phyloP scores from a whole-genome alignment of 2,113 vertebrate species.

The Xerus inauris region DNA sequence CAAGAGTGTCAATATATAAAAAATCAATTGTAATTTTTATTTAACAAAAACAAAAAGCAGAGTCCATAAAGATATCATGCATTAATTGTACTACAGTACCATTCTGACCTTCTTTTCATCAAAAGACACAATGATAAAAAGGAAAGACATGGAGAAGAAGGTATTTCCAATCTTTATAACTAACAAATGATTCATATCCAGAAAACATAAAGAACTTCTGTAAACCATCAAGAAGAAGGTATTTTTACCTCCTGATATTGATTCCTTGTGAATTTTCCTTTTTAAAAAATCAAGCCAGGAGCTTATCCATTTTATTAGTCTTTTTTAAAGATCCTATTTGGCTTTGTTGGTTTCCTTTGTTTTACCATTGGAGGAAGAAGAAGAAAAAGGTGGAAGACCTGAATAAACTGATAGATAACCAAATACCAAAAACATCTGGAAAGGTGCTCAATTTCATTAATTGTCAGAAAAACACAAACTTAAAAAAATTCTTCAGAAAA shows the following conservation, averaged over 20 bases:
- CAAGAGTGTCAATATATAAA: neutral
- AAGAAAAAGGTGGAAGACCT: neutral
- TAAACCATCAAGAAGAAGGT: neutral
- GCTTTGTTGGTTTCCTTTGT: neutral
- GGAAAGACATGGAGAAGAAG: neutral
- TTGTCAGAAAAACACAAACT: neutral
- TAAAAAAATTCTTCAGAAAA: neutral
- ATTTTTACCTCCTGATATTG: neutral
- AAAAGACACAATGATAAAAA: neutral
- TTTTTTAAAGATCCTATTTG: neutral
- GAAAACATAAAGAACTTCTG: neutral
- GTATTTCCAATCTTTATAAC: neutral
- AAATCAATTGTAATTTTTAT: neutral
- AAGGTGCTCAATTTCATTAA: neutral
- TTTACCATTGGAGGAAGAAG: neutral
- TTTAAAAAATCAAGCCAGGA: neutral
- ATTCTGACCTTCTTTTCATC: neutral
- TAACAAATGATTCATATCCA: neutral
- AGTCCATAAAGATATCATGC: neutral
- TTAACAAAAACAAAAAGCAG: conserved; percentile 23
- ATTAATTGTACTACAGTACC: neutral
- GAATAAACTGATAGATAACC: neutral
- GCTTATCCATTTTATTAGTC: neutral
- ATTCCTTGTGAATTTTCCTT: neutral
- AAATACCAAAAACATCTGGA: neutral